Evolutionary conservation across 2,113 vertebrate species (phyloP), one percentile per base, ranked within the genome.

Genomic region (Bucco capensis): DNA sequence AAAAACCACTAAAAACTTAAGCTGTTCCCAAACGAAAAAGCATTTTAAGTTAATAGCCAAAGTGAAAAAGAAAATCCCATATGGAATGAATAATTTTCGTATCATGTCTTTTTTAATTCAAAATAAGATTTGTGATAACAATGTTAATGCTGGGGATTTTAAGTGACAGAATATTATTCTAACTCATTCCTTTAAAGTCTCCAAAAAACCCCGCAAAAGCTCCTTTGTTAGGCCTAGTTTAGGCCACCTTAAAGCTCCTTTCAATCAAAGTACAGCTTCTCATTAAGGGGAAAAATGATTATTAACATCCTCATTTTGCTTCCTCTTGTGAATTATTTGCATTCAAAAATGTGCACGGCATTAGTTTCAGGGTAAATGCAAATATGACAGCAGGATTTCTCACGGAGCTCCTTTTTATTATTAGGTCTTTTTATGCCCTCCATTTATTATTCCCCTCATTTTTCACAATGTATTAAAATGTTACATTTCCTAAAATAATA

Each of bases 361-460:
- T 97, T 97, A 97, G 96, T 97, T 98, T 97, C 97, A 97, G 97
- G 96, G 96, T 98, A 98, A 98, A 98, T 97, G 97, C 97, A 98
- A 97, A 98, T 97, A 97, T 93, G 97, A 97, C 98, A 98, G 98
- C 96, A 69, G 97, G 97, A 97, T 97, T 97, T 97, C 97, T 97
- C 97, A 97, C 96, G 96, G 93, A 97, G 97, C 88, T 96, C 93
- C 96, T 97, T 97, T 97, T 97, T 97, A 98, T 97, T 98, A 98
- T 98, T 97, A 98, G 97, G 86, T 97, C 73, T 97, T 96, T 98
- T 97, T 97, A 97, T 98, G 97, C 96, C 85, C 96, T 96, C 90
- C 94, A 96, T 97, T 97, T 98, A 97, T 97, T 97, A 98, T 97
- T 96, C 95, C 94, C 91, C 97, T 97, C 96, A 96, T 98, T 98